Base-by-base conservation (phyloP, 2,113 vertebrate genomes). In the Siniperca chuatsi region DNA sequence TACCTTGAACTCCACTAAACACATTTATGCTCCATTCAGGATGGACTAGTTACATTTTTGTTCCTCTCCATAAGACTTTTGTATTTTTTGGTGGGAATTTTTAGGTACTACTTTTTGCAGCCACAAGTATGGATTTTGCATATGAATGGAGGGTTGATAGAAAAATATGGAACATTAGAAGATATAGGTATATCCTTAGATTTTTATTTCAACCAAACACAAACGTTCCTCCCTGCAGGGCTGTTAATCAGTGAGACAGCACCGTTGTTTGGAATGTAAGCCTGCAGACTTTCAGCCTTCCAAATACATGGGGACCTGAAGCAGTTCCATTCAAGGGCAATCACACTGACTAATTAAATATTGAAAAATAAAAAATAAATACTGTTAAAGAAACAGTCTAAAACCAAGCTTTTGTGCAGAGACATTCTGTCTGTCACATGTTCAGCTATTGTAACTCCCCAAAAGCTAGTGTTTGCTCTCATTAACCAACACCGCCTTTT, bases 401-500 rank as follows among this genome's bases (percentile, higher is more conserved):
- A 54, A 64, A 72, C 20, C 21, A 52, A 52, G 7, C 29, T 57
- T 76, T 37, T 61, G 29, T 25, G 18, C 42, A 37, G 15, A 20
- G 20, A 35, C 50, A 57, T 55, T 67, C 12, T 58, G 54, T 80
- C 46, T 50, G 33, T 60, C 55, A 79, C 57, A 79, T 37, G 68
- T 25, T 46, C 70, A 69, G 48, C 29, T 2, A 23, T 50, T 66
- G 37, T 33, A 16, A 25, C 78, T 58, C 13, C 15, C 16, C 77
- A 44, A 3, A 79, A 73, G 55, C 6, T 42, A 60, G 29, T 64
- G 57, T 67, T 72, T 71, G 50, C 58, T 42, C 40, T 76, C 70
- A 62, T 81, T 81, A 78, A 83, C n/a, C 57, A 78, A 13, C 50
- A 35, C 8, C 6, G 78, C 25, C 44, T 20, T 73, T 71, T 82